Conservation (phyloP, 2,113 vertebrate species). For the Typhlomys cinereus region DNA sequence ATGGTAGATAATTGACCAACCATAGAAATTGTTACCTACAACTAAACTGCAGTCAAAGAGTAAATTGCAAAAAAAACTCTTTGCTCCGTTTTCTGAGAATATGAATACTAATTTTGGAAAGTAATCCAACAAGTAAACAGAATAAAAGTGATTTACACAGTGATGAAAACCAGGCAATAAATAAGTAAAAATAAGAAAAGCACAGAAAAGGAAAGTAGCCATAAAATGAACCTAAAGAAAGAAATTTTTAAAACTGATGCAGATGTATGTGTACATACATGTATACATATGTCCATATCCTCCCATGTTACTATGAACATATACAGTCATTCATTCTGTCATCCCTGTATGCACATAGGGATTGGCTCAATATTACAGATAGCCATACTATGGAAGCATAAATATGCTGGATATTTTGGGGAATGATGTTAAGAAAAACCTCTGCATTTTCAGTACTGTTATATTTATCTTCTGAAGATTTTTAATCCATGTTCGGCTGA, state of each 20-base stretch:
- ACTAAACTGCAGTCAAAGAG: not conserved
- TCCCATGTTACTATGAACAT: too few species aligned
- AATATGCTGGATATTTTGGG: rapidly evolving
- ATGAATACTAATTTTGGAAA: not conserved
- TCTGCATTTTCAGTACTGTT: not conserved
- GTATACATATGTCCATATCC: not conserved
- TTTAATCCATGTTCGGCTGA: not conserved
- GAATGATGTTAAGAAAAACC: not conserved
- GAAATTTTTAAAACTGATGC: not conserved
- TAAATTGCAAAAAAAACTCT: not conserved
- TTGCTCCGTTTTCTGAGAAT: not conserved
- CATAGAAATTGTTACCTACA: not conserved
- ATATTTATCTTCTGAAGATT: not conserved
- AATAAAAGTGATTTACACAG: not conserved
- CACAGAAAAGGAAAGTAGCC: not conserved
- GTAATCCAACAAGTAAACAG: not conserved
- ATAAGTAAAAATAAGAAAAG: not conserved
- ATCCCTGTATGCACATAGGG: not conserved
- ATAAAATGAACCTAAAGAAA: not conserved
- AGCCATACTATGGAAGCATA: not conserved
- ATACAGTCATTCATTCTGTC: not conserved
- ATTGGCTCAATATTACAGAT: too few species aligned
- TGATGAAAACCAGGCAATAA: not conserved
- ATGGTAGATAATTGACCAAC: not conserved
- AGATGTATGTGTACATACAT: not conserved